Base-by-base conservation (phyloP, 1,140 invertebrate species). In the Drosophila kohkoa region DNA sequence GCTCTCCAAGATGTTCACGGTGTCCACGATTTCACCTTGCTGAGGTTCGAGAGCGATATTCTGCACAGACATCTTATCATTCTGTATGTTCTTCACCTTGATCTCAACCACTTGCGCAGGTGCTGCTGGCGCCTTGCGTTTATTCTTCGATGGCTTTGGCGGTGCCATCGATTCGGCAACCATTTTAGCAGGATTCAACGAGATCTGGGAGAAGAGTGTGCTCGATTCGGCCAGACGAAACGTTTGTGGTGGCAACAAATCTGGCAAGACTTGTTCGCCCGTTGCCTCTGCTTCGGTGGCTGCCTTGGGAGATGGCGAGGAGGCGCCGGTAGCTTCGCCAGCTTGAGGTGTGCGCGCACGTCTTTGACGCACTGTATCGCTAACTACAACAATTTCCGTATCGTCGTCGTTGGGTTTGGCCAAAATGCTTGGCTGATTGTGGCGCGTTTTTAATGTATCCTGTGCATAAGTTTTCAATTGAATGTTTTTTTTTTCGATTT, bases 201-300 rank as follows among this genome's bases (percentile, higher is more conserved):
- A 96, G 75, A 96, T 95, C 92, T 96, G 94, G 1, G 95, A 95
- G 82, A 96, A 96, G 2, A 96, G 92, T 45, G 94, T 93, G 87
- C 95, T 96, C 65, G 96, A 95, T 86, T 96, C 94, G 8, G 95
- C 93, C 35, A 96, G 90, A 68, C 94, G 94, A 75, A 94, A 94
- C 11, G 94, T 94, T 75, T 94, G 94, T 7, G 91, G 83, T 25
- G 91, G 91, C 75, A 92, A 64, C 16, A 92, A 69, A 80, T 92
- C 92, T 13, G 92, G 92, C 65, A 92, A 30, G 10, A 89, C 81
- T 1, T 59, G 62, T 15, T 77, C 82, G 1, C 58, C 77, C 54
- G 13, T 49, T 7, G 45, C 13, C 7, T 43, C 41, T 3, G 45
- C 28, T 7, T 70, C 52, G 64, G 35, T 59, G 6, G 48, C 46